Evolutionary conservation across 2,888 invertebrate genomes (phyloP), one percentile per base, ranked within the genome.

Genomic region (Leptura quadrifasciata): DNA sequence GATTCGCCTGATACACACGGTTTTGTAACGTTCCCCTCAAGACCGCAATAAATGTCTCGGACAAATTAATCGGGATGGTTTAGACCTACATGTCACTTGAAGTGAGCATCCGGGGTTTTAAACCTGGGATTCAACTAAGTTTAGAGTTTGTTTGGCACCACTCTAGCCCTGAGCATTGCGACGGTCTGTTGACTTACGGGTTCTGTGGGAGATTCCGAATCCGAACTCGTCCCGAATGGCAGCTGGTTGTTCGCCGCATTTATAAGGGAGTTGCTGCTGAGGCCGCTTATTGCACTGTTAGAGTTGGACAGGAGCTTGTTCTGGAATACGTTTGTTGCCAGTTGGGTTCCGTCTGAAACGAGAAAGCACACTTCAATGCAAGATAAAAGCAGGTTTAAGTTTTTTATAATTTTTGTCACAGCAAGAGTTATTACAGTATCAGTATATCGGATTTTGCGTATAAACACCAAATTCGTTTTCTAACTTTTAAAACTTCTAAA

Each of bases 161-260:
- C 88, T 82, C 88, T 88, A 61, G 89, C 89, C 73, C 90, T 85
- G 76, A 90, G 85, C 83, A 86, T 83, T 60, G 84, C 84, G 65
- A 90, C 88, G 15, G 90, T 89, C 81, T 90, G 89, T 81, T 89
- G 89, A 76, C 88, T 89, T 17, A 90, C 89, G 1, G 91, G 91
- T 81, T 91, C 91, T 12, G 91, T 91, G 2, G 91, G 91, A 6
- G 91, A 91, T 83, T 91, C 91, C 2, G 91, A 91, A 81, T 91
- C 91, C n/a, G 91, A 91, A 81, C 90, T 90, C 27, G 88, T 89
- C 76, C 87, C 88, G 77, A 88, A 87, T 6, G 87, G 87, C 39
- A 85, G 77, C 61, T 84, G 85, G 75, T 84, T 67, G 60, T 27
- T 76, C 20, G 75, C 72, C 27, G 65, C 58, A 72, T 68, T 69